Conservation (phyloP, 2,113 vertebrate species). For the Pitta sordida region DNA sequence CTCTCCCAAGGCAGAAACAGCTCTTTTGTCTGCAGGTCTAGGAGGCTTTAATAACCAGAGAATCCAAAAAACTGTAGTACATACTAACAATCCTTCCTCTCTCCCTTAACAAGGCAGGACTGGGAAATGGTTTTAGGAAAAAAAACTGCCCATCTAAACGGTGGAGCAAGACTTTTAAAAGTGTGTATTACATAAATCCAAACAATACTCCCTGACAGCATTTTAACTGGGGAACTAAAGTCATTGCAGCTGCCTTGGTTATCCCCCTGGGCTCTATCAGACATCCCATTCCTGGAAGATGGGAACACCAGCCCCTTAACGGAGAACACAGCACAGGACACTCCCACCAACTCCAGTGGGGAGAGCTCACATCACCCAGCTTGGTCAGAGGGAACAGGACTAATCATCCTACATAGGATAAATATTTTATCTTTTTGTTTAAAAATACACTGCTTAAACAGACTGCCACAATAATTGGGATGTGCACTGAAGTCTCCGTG, state of each 20-base stretch:
- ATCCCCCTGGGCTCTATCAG: neutral
- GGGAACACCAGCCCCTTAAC: rapidly evolving
- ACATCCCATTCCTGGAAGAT: neutral
- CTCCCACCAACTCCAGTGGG: neutral
- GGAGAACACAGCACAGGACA: rapidly evolving
- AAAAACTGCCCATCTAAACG: neutral
- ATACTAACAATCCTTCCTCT: neutral
- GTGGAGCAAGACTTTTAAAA: neutral
- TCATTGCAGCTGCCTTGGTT: neutral
- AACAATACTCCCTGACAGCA: neutral
- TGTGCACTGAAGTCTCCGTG: neutral
- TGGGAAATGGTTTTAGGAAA: neutral
- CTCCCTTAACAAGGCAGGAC: neutral
- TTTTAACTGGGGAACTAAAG: neutral
- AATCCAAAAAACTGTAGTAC: neutral
- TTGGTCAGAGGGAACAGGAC: neutral
- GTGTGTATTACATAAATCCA: rapidly evolving
- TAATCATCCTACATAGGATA: neutral
- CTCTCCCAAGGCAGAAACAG: neutral
- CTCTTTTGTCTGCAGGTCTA: neutral
- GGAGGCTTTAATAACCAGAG: neutral
- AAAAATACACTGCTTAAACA: neutral
- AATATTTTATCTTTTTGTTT: neutral
- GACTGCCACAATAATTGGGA: neutral
- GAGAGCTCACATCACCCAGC: neutral